Base-by-base conservation (phyloP, 2,888 invertebrate genomes). In the Idaea biselata region DNA sequence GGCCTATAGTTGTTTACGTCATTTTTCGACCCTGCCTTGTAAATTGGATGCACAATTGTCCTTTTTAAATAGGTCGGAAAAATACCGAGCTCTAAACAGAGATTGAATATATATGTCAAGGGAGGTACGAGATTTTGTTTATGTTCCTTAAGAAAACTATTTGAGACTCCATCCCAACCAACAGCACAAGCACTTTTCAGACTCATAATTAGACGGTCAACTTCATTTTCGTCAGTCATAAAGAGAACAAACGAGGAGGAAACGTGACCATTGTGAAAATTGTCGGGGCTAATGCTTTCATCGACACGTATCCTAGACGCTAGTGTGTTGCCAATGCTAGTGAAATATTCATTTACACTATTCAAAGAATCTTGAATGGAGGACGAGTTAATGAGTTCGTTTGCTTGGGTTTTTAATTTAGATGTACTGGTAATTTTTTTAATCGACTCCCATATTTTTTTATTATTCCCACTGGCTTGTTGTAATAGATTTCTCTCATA, bases 1-100 rank as follows among this genome's bases (percentile, higher is more conserved):
- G 66, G 68, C 6, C 67, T 56, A 53, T 68, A 66, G 54, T 66
- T 66, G 32, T 55, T 63, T 18, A 66, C 57, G 60, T 17, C 16
- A 18, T 61, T 56, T 18, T 59, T 58, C 14, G 53, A 18, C 14
- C 66, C 66, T 16, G 32, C 33, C 59, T 66, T 66, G 56, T 58
- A 16, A 54, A 66, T 61, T n/a, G 63, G 66, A 58, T 58, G 58
- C 6, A 61, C 18, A 8, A 58, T 58, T 6, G 61, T 16, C 16
- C 44, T 53, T 61, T 61, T 61, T 18, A 61, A 53, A 53, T 11
- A 44, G 14, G 11, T 44, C 5, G 64, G 64, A 25, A 64, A 61
- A 11, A 53, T 25, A 58, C 61, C 64, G 25, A 16, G 32, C 54
- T 64, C 58, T 16, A 64, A 58, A 58, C 59, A 59, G 14, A 60